A percentile compares a stretch with the other conserved stretches of the same genome.
phyloP scores from a whole-genome alignment of 2,113 vertebrate species.

The Onychorhynchus coronatus region DNA sequence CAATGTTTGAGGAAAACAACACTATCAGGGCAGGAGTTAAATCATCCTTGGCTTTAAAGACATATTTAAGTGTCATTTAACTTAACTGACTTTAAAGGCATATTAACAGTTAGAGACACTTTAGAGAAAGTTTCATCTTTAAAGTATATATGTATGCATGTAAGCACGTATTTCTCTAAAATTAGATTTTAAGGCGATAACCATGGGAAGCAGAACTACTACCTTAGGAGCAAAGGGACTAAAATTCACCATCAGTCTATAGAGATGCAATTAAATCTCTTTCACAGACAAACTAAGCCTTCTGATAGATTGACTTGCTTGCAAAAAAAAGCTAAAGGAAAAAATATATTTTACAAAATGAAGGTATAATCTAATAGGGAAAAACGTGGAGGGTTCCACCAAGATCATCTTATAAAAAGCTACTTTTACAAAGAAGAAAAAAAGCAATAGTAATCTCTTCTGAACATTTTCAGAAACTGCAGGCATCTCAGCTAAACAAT shows the following conservation, averaged over 20 bases:
- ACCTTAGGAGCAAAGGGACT: background rate
- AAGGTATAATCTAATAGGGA: background rate
- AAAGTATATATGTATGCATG: background rate
- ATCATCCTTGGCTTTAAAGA: background rate
- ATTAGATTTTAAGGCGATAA: background rate
- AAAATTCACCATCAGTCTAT: background rate
- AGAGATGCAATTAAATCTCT: background rate
- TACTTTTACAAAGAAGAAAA: background rate
- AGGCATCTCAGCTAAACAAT: background rate
- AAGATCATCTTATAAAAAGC: background rate
- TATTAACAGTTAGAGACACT: background rate
- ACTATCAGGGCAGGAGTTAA: background rate
- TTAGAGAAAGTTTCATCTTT: background rate
- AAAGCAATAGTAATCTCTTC: background rate
- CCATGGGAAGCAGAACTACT: background rate
- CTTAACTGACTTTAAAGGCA: background rate
- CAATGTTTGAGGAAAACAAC: background rate
- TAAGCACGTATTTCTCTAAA: background rate
- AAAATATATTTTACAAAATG: background rate
- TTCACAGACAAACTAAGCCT: background rate
- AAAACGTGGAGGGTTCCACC: rapidly evolving
- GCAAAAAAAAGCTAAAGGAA: background rate
- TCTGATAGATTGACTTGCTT: background rate
- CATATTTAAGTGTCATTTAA: background rate
- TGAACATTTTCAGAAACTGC: background rate